These are phyloP conservation scores for Achatina immaculata DNA, from an alignment of 1,140 invertebrate genomes.

Conservation along the genomic window DNA sequence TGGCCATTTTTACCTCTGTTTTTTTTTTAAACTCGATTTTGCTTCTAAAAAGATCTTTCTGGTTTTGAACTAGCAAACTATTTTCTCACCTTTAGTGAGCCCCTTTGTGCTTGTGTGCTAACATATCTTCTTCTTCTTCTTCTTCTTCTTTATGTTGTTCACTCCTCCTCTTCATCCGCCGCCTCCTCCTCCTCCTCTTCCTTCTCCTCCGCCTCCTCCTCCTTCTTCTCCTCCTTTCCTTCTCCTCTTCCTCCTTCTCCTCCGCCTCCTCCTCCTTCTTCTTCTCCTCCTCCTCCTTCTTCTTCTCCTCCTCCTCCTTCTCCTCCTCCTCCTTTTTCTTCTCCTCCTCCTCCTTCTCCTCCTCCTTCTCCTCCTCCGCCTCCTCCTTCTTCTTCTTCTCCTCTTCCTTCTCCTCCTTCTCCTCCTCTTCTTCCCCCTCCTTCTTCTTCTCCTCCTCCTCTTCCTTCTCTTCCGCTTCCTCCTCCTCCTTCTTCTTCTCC, in stretches of 20 bases:
- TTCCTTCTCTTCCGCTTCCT: not conserved
- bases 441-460: not conserved
- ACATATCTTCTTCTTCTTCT: too few species aligned
- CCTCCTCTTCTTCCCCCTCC: not conserved
- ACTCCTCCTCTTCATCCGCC: too few species aligned
- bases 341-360: constrained; percentile 7
- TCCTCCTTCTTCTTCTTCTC: constrained; percentile 13
- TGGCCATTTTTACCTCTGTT: too few species aligned
- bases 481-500: not conserved
- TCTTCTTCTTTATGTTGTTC: too few species aligned
- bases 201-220: not conserved
- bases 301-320: not conserved
- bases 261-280: not conserved
- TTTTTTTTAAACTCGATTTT: too few species aligned
- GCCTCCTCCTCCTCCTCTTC: too few species aligned
- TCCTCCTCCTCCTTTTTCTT: not conserved
- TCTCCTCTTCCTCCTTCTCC: not conserved
- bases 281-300: not conserved
- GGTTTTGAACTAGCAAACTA: too few species aligned
- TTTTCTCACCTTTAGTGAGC: too few species aligned
- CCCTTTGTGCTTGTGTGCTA: too few species aligned
- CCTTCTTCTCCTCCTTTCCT: not conserved
- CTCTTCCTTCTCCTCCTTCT: constrained; percentile 2
- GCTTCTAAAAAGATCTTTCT: too few species aligned
- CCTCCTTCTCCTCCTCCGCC: constrained; percentile 14